Conservation (phyloP, 2,113 vertebrate genomes). For the Anthoscopus minutus region DNA sequence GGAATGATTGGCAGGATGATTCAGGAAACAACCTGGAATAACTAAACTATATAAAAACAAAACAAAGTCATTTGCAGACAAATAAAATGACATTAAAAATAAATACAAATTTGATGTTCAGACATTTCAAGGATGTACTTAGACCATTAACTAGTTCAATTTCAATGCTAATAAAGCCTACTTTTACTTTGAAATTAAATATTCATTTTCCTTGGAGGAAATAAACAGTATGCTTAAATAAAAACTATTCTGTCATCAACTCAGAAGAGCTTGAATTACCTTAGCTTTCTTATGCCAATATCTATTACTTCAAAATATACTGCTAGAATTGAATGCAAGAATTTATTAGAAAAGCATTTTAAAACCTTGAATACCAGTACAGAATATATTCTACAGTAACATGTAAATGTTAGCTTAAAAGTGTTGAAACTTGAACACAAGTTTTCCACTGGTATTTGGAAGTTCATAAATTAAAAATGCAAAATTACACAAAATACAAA, state of each 20-base stretch:
- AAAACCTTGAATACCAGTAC: background rate
- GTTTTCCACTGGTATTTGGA: background rate
- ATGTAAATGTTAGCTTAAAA: background rate
- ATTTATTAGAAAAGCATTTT: background rate
- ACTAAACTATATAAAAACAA: background rate
- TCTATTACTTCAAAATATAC: background rate
- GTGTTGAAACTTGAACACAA: background rate
- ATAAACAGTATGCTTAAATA: background rate
- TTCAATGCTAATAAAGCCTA: background rate
- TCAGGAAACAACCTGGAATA: background rate
- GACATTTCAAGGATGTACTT: background rate
- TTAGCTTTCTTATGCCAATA: background rate
- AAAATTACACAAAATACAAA: background rate
- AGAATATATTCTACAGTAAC: background rate
- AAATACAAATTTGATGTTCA: background rate
- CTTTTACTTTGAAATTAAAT: background rate
- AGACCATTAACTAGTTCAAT: background rate
- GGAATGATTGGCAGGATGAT: background rate
- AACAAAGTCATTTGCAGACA: background rate
- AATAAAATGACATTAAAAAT: background rate
- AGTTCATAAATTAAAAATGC: background rate
- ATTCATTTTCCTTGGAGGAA: background rate
- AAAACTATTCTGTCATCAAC: background rate
- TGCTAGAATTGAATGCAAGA: background rate
- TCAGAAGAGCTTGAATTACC: background rate